A percentile compares a stretch with the other conserved stretches of the same genome.
Evolutionary conservation across 1,140 invertebrate species (phyloP).

Genomic region (Drosophila suzukii): DNA sequence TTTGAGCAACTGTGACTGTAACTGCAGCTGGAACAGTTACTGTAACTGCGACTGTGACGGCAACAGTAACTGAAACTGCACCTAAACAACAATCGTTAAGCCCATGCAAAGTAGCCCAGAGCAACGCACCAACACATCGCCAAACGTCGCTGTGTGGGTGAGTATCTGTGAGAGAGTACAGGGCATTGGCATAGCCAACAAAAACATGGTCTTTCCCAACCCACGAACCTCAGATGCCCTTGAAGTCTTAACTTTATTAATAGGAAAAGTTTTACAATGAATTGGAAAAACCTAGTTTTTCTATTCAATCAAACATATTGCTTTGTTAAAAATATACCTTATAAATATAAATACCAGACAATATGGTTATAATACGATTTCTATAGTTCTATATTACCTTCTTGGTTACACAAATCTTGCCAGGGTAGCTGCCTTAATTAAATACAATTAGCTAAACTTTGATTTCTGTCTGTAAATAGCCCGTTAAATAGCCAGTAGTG

Average conservation of each 20-base stretch:
- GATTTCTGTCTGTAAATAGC: conserved; percentile 1
- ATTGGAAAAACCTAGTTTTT: no score
- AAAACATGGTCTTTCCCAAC: neutral
- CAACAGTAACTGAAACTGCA: conserved; percentile 67
- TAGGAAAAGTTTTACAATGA: no score
- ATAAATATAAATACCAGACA: no score
- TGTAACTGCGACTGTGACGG: conserved; percentile 27
- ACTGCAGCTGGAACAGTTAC: conserved; percentile 22
- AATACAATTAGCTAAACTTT: conserved; percentile 3
- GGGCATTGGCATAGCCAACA: conserved; percentile 40
- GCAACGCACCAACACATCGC: conserved; percentile 43
- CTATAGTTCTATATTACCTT: no score
- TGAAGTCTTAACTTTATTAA: neutral
- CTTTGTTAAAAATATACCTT: no score
- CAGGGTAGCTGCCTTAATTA: neutral
- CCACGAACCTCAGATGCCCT: conserved; percentile 33
- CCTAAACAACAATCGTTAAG: conserved; percentile 77
- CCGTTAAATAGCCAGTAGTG: neutral
- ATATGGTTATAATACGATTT: no score
- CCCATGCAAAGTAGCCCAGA: conserved; percentile 67
- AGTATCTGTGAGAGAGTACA: conserved; percentile 2
- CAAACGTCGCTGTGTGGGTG: neutral
- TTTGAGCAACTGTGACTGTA: conserved; percentile 38
- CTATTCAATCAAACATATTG: no score
- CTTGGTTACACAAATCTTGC: no score